Conservation (phyloP, 2,888 invertebrate species). For the Caenorhabditis uteleia region DNA sequence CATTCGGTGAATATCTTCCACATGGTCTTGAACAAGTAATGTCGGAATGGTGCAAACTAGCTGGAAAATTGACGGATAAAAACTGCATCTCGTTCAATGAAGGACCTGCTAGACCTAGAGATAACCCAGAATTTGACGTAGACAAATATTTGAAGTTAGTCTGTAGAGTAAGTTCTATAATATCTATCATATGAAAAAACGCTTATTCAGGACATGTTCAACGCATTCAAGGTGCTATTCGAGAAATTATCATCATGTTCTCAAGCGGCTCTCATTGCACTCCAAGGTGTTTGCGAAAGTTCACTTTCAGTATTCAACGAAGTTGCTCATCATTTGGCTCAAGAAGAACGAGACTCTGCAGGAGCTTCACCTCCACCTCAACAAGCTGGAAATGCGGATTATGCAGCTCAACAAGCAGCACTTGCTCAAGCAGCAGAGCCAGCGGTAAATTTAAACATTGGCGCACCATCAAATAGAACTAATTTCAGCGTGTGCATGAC, state of each 20-base stretch:
- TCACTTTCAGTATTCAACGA: conserved; percentile 50
- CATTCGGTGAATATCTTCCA: conserved; percentile 38
- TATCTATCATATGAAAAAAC: background rate
- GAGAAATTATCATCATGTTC: conserved; percentile 32
- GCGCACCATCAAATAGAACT: background rate
- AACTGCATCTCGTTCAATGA: conserved; percentile 2
- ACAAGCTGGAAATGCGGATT: background rate
- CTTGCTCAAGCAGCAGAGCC: conserved; percentile 1
- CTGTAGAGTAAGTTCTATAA: conserved; percentile 6
- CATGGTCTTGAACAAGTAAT: conserved; percentile 27
- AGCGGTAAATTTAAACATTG: background rate
- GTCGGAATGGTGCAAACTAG: conserved; percentile 44
- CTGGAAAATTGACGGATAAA: conserved; percentile 35
- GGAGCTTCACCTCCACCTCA: conserved; percentile 1
- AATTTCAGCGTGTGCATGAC: background rate
- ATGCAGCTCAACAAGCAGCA: conserved; percentile 2
- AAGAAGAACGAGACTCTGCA: conserved; percentile 10
- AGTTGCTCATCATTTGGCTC: conserved; percentile 27
- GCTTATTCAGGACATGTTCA: conserved; percentile 30
- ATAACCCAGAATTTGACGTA: conserved; percentile 20
- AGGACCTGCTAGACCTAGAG: conserved; percentile 5
- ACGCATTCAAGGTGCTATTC: conserved; percentile 36
- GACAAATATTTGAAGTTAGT: conserved; percentile 36
- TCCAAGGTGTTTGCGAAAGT: conserved; percentile 38
- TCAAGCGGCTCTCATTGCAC: conserved; percentile 23